Conservation (phyloP, 2,888 invertebrate species). For the Thymelicus acteon region DNA sequence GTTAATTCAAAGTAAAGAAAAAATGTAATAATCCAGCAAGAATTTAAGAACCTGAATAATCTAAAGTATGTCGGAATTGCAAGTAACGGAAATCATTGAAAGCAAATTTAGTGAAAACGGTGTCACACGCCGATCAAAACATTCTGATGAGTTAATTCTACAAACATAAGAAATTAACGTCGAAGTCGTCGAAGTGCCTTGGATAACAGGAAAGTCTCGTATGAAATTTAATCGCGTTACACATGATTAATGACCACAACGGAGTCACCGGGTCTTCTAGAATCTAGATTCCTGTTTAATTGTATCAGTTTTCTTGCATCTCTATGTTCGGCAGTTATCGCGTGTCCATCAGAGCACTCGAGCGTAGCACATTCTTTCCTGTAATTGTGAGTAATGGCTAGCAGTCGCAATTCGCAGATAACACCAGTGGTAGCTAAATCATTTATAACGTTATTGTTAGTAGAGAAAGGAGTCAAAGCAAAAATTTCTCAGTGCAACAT, state of each 20-base stretch:
- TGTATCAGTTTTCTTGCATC: slow-evolving; percentile 68
- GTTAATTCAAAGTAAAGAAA: too few species aligned
- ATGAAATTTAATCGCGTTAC: slow-evolving; percentile 55
- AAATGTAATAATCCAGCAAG: too few species aligned
- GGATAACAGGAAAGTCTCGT: slow-evolving; percentile 42
- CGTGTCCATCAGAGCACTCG: slow-evolving; percentile 42
- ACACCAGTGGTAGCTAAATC: slow-evolving; percentile 30
- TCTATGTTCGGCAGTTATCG: slow-evolving; percentile 52
- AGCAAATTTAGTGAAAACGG: background rate
- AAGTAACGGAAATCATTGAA: background rate
- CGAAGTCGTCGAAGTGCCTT: slow-evolving; percentile 13
- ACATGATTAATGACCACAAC: slow-evolving; percentile 68
- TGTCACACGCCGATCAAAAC: background rate
- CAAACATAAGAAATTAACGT: slow-evolving; percentile 8
- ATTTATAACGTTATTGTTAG: slow-evolving; percentile 32
- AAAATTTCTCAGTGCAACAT: slow-evolving; percentile 14
- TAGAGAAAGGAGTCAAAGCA: slow-evolving; percentile 16
- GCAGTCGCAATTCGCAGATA: slow-evolving; percentile 36
- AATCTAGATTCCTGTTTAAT: slow-evolving; percentile 72
- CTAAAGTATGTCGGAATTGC: background rate
- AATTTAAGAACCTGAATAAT: background rate
- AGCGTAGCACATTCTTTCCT: slow-evolving; percentile 45
- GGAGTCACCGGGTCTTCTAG: slow-evolving; percentile 69
- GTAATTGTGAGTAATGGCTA: slow-evolving; percentile 44
- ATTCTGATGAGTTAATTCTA: background rate